Evolutionary conservation across 1,140 invertebrate species (phyloP), one percentile per base, ranked within the genome.

Genomic region (Leptinotarsa texana): DNA sequence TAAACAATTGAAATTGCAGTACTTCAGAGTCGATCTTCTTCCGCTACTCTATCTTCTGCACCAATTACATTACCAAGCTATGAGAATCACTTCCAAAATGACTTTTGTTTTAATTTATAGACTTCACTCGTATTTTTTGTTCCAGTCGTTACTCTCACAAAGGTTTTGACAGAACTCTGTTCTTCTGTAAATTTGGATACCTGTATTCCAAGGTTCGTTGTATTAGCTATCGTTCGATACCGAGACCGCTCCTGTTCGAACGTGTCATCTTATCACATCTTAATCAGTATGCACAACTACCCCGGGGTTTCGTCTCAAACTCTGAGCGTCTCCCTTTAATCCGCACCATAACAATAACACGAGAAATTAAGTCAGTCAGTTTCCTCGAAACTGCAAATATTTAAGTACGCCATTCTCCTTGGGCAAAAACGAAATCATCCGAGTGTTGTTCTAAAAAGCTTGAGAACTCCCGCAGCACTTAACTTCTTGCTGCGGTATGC

Each of bases 251-350:
- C 51, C 51, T 57, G 51, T 18, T 15, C 17, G 51, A 57, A 57
- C 51, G 51, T 57, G 51, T 57, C 51, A 17, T 57, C 51, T 57
- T 27, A 65, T 65, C 63, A 27, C 3, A 21, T 27, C 24, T 22
- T 65, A 65, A 65, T 65, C 63, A 65, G 63, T 65, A 65, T 65
- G 17, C 63, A 22, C 21, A 65, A 65, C 63, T 27, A 24, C 21
- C 63, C 63, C n/a, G 51, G 13, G 51, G 51, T 57, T 17, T 18
- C n/a, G 15, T 57, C 51, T 18, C 51, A n/a, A 8, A n/a, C 61
- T 62, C n/a, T 21, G 21, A 22, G 21, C 24, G 24, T 65, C 63
- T 57, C 21, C 24, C n/a, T 27, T 21, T 18, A 65, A 22, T 65
- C 24, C 63, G 13, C 63, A 65, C 11, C 21, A 27, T 65, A 27